These are phyloP conservation scores for Bombyx huttoni DNA, from an alignment of 2,888 invertebrate genomes.

Conservation along the genomic window DNA sequence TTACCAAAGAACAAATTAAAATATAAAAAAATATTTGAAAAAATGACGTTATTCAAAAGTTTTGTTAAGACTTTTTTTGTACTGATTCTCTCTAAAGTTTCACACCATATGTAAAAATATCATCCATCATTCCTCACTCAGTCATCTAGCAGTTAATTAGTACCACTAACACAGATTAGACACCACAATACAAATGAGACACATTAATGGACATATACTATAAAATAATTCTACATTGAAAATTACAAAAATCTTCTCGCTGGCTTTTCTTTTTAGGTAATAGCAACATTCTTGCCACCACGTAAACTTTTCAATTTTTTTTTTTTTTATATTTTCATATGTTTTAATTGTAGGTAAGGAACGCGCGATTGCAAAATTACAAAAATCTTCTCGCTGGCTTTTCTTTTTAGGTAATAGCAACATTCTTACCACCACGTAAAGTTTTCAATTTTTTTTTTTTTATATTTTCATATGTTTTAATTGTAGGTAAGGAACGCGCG, in stretches of 20 bases:
- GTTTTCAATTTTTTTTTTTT: neutral
- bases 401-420: conserved; percentile 23
- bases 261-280: conserved; percentile 38
- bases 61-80: neutral
- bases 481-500: neutral
- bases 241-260: conserved; percentile 53
- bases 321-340: neutral
- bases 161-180: conserved; percentile 67
- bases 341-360: neutral
- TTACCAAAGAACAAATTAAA: neutral
- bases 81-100: conserved; percentile 16
- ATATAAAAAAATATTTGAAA: neutral
- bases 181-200: conserved; percentile 70
- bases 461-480: neutral
- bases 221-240: conserved; percentile 46
- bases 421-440: neutral
- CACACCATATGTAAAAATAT: conserved; percentile 59
- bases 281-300: conserved; percentile 9
- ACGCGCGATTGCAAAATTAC: conserved; percentile 26
- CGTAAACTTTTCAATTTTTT: neutral
- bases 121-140: conserved; percentile 55
- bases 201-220: conserved; percentile 69
- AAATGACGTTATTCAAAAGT: neutral
- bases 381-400: conserved; percentile 53
- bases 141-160: conserved; percentile 61